phyloP scores from a whole-genome alignment of 2,113 vertebrate genomes.

The Brachyhypopomus occidentalis region DNA sequence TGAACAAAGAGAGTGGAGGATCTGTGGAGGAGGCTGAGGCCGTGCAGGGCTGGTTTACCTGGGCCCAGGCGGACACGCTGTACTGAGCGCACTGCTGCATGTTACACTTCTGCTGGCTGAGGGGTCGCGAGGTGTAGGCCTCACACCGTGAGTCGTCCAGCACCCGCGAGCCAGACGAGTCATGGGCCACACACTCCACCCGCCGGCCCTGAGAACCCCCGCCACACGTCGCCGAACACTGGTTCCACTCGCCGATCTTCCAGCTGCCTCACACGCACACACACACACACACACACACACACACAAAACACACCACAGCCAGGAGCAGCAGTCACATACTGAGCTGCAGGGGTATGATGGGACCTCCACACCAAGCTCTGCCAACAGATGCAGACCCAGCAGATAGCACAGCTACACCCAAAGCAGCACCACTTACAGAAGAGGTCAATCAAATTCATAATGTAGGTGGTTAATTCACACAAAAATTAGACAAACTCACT shows the following conservation, averaged over 20 bases:
- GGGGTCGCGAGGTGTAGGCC: slow-evolving; percentile 76
- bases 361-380: slow-evolving; percentile 7
- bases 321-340: not conserved
- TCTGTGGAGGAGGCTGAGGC: too few relatives aligned
- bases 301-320: not conserved
- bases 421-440: slow-evolving; percentile 13
- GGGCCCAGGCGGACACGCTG: slow-evolving; percentile 77
- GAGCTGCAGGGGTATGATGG: not conserved
- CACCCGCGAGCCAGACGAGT: slow-evolving; percentile 73
- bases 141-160: slow-evolving; percentile 78
- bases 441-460: not conserved
- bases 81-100: slow-evolving; percentile 79
- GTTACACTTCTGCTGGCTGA: slow-evolving; percentile 82
- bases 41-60: slow-evolving; percentile 69
- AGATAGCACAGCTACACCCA: slow-evolving; percentile 5
- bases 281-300: not conserved
- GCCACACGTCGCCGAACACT: slow-evolving; percentile 86
- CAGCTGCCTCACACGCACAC: slow-evolving; percentile 75
- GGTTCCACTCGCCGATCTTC: slow-evolving; percentile 83
- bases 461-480: not conserved
- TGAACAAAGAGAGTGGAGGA: too few relatives aligned
- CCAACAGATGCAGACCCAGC: slow-evolving; percentile 5
- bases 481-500: not conserved
- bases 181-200: slow-evolving; percentile 80
- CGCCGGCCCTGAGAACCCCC: slow-evolving; percentile 85